Percentiles rank a stretch among this genome's conserved stretches.
Evolutionary conservation across 1,140 invertebrate species (phyloP).

Genomic region (Lordiphosa clarofinis): DNA sequence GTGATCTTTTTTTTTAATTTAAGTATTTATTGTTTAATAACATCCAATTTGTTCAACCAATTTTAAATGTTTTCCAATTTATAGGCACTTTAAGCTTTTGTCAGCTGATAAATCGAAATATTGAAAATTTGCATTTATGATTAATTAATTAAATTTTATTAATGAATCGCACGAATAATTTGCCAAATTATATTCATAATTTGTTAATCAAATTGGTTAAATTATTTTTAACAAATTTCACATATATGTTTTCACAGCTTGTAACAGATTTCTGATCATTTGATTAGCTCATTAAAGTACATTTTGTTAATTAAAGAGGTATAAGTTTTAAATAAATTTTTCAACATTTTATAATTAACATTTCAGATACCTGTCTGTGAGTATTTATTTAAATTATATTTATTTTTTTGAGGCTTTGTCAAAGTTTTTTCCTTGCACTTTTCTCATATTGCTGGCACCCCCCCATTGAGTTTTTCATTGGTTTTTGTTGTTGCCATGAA

Average conservation of each 20-base stretch:
- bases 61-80: constrained; percentile 19
- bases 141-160: constrained; percentile 43
- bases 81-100: constrained; percentile 22
- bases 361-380: too few species aligned
- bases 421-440: constrained; percentile 25
- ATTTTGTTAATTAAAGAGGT: not conserved
- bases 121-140: constrained; percentile 43
- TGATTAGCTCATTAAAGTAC: constrained; percentile 8
- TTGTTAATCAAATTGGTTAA: constrained; percentile 5
- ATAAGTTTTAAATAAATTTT: not conserved
- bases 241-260: constrained; percentile 45
- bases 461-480: constrained; percentile 25
- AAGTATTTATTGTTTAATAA: constrained; percentile 11
- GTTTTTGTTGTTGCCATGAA: constrained; percentile 35
- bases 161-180: constrained; percentile 22
- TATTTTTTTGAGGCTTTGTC: not conserved
- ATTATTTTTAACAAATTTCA: constrained; percentile 10
- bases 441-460: constrained; percentile 40
- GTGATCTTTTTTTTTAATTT: constrained; percentile 13
- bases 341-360: not conserved
- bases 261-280: constrained; percentile 29
- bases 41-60: constrained; percentile 38
- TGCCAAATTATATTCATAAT: constrained; percentile 13
- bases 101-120: constrained; percentile 33
- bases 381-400: too few species aligned